These are phyloP conservation scores for Drosophila tsacasi DNA, from an alignment of 1,140 invertebrate species.

Conservation along the genomic window DNA sequence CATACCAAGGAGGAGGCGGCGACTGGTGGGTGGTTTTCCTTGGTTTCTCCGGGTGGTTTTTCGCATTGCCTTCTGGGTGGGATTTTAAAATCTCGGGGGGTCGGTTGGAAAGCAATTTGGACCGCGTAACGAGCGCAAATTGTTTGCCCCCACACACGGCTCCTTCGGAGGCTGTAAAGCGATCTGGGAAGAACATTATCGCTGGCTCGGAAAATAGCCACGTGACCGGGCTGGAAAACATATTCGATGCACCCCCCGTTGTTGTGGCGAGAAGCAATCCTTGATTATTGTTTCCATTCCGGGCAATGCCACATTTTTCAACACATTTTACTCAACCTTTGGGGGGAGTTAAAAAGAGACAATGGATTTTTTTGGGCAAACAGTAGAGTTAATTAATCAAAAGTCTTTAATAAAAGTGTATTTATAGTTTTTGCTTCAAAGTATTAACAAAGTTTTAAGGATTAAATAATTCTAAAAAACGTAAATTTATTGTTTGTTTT, in stretches of 20 bases:
- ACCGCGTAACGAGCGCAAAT: slow-evolving; percentile 82
- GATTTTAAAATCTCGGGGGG: slow-evolving; percentile 52
- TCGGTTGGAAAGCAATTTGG: slow-evolving; percentile 51
- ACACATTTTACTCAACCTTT: neutral
- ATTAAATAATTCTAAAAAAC: too few relatives aligned
- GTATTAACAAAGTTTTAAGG: too few relatives aligned
- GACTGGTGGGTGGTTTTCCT: slow-evolving; percentile 12
- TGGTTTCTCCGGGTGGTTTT: slow-evolving; percentile 16
- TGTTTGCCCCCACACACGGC: slow-evolving; percentile 37
- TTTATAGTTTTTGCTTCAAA: neutral
- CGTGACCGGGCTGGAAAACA: slow-evolving; percentile 48
- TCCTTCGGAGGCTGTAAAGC: slow-evolving; percentile 40
- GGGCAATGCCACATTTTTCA: neutral
- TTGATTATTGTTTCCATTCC: slow-evolving; percentile 36
- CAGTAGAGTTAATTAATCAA: slow-evolving; percentile 10
- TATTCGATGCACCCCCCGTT: slow-evolving; percentile 21
- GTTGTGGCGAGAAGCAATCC: neutral
- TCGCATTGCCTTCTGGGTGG: slow-evolving; percentile 5
- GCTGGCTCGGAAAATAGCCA: slow-evolving; percentile 26
- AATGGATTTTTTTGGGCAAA: neutral
- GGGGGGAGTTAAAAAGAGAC: neutral
- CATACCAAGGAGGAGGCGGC: slow-evolving; percentile 16
- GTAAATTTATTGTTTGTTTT: too few relatives aligned
- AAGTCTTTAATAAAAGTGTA: neutral
- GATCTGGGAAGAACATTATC: slow-evolving; percentile 33